Conservation (phyloP, 2,888 invertebrate species). For the Alsophila aescularia region DNA sequence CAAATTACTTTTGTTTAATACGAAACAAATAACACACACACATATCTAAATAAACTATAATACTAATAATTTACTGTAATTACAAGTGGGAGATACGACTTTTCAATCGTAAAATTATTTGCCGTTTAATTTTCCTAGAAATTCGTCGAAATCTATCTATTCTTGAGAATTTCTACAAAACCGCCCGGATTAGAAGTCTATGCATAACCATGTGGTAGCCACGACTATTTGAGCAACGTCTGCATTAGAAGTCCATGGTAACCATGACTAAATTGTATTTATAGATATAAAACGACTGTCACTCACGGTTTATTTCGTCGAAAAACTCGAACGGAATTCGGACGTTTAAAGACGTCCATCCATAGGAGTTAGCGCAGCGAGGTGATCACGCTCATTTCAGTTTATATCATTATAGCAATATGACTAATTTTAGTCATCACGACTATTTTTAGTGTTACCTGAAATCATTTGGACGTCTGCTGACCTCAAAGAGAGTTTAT, state of each 20-base stretch:
- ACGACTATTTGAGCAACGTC: no score
- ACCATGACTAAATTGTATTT: background rate
- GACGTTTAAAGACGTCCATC: no score
- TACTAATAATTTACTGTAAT: no score
- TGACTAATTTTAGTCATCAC: constrained; percentile 18
- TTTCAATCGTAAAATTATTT: background rate
- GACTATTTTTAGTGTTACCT: constrained; percentile 41
- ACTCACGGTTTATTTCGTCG: no score
- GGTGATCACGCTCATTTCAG: no score
- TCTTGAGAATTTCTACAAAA: background rate
- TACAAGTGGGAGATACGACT: background rate
- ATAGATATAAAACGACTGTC: background rate
- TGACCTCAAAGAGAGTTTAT: constrained; percentile 66
- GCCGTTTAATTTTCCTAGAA: background rate
- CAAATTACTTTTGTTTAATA: no score
- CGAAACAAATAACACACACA: background rate
- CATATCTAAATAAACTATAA: background rate
- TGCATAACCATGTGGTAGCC: no score
- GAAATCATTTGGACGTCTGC: constrained; percentile 59
- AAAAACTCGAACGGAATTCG: no score
- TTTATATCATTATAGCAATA: no score
- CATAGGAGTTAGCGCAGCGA: no score
- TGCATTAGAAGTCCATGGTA: background rate
- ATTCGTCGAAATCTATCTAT: background rate
- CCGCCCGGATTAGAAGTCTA: background rate